Evolutionary conservation across 1,140 invertebrate species (phyloP), one percentile per base, ranked within the genome.

Genomic region (Babylonia areolata): DNA sequence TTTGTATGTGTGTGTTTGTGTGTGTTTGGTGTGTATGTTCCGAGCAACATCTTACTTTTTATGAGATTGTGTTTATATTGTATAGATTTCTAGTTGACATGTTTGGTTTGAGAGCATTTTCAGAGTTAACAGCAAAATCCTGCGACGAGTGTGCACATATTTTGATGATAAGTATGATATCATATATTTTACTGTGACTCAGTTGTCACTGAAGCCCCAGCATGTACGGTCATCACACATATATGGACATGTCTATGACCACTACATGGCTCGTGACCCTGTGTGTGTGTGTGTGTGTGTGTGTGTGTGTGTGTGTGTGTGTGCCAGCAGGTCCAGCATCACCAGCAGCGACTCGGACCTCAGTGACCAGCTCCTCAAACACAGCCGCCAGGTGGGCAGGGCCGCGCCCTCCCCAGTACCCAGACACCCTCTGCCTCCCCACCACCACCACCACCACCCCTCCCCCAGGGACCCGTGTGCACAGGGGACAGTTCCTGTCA

Each of bases 341-440:
- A 90, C 86, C 35, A 90, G 89, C 81, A 90, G 79, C 58, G 89
- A 88, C 71, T 90, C 89, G 3, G 89, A 90, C 33, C 83, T 77
- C 81, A 88, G 85, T 54, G 87, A 88, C 73, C 83, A 83, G 35
- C 42, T 54, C 28, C n/a, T 20, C 42, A 80, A 15, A 35, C 78
- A 64, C 58, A 64, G 58, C 58, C 15, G 58, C 69, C 58, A 17
- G n/a, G 69, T 11, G 64, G 84, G 58, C 28, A 31, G 20, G 6
- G 35, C 39, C 69, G 6, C 58, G 20, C 80, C 42, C 42, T 58
- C 23, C 46, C 35, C 75, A 2, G 37, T 11, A 37, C 75, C 33
- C 75, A 39, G 37, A 37, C 20, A 17, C 17, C 71, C 9, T 31
- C 77, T n/a, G 35, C 15, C 33, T 73, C 37, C 37, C 64, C 37